Evolutionary conservation across 2,797 vertebrate genomes (phyloP).

Genomic region (Xenentodon cancila): DNA sequence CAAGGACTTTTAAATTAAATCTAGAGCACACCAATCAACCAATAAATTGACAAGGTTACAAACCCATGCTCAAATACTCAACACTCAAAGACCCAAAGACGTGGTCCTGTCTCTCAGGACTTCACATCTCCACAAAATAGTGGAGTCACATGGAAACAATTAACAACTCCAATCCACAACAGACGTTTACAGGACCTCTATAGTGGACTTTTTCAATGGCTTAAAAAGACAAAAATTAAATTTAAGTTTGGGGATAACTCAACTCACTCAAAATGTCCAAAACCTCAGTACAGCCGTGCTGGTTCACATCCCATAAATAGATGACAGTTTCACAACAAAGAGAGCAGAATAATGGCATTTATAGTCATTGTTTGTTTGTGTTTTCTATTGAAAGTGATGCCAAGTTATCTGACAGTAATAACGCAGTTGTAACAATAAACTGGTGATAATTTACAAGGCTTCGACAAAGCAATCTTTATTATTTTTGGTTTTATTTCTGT

Average conservation of each 20-base stretch:
- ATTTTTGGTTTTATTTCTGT: too few species aligned
- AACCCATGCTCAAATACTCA: not conserved
- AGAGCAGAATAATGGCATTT: too few species aligned
- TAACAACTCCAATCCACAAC: not conserved
- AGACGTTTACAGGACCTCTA: not conserved
- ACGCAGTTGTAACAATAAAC: too few species aligned
- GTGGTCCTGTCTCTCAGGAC: not conserved
- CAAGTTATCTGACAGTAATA: too few species aligned
- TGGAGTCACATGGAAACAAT: constrained; percentile 1
- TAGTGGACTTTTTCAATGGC: not conserved
- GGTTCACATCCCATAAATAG: too few species aligned
- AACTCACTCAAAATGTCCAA: too few species aligned
- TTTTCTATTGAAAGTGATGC: too few species aligned
- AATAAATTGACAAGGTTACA: constrained; percentile 11
- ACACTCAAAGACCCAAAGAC: not conserved
- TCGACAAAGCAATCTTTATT: too few species aligned
- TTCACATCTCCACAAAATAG: not conserved
- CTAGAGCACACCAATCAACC: constrained; percentile 2
- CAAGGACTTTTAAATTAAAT: constrained; percentile 3
- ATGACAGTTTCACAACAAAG: too few species aligned
- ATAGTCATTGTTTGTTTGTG: too few species aligned
- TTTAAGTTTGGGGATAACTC: not conserved
- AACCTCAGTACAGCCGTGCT: too few species aligned
- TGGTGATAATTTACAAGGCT: too few species aligned
- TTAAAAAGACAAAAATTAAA: not conserved